phyloP scores from a whole-genome alignment of 1,140 invertebrate genomes.

The Druon quercuslanigerum region DNA sequence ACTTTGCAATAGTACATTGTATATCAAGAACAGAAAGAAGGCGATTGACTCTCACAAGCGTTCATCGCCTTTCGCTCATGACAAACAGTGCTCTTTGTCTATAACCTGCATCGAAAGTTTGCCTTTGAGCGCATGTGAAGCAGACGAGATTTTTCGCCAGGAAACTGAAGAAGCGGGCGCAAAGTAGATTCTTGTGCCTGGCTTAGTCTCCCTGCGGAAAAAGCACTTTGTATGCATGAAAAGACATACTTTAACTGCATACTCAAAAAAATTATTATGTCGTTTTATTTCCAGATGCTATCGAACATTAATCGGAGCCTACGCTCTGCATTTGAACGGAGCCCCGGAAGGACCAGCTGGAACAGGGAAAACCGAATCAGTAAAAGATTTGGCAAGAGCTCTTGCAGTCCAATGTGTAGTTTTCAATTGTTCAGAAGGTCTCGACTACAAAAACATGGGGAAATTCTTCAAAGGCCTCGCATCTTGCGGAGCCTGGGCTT shows the following conservation, averaged over 20 bases:
- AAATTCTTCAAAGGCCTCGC: slow-evolving; percentile 94
- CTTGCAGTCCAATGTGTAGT: slow-evolving; percentile 94
- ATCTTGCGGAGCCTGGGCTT: slow-evolving; percentile 93
- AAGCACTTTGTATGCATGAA: no score
- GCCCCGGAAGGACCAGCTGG: slow-evolving; percentile 91
- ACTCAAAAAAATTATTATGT: background rate
- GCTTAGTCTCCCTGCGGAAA: no score
- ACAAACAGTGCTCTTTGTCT: no score
- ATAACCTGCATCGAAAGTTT: no score
- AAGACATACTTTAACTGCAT: background rate
- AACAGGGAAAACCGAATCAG: slow-evolving; percentile 76
- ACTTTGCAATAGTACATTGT: no score
- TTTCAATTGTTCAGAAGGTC: slow-evolving; percentile 95
- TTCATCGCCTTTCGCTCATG: no score
- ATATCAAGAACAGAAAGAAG: no score
- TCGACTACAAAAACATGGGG: slow-evolving; percentile 95
- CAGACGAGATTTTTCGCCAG: no score
- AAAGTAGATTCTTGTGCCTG: no score
- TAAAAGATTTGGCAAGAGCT: slow-evolving; percentile 92
- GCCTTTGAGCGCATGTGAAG: no score
- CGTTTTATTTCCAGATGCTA: slow-evolving; percentile 79
- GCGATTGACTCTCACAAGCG: no score
- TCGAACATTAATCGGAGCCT: slow-evolving; percentile 90
- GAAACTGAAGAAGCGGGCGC: no score
- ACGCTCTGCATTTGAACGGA: slow-evolving; percentile 90